Conservation (phyloP, 2,888 invertebrate species). For the Chaitophorus viminalis region DNA sequence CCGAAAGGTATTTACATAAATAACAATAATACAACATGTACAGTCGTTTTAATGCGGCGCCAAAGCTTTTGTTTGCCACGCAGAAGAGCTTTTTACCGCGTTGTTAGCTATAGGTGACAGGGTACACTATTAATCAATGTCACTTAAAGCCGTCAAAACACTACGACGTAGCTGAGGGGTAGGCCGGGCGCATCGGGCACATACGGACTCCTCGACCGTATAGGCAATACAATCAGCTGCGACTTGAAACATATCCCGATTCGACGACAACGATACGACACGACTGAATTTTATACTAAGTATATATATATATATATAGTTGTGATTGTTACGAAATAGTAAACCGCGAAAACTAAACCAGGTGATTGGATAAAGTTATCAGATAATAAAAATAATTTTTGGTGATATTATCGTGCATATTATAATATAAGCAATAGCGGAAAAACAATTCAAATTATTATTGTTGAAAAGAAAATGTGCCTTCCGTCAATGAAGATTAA, state of each 20-base stretch:
- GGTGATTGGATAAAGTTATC: too few species aligned
- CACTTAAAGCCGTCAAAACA: slow-evolving; percentile 5
- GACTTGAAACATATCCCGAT: neutral
- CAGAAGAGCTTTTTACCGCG: neutral
- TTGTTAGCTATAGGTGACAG: neutral
- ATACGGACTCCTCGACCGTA: neutral
- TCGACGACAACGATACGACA: neutral
- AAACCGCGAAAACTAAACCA: too few species aligned
- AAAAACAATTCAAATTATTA: too few species aligned
- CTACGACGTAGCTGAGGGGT: neutral
- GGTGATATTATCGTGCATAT: too few species aligned
- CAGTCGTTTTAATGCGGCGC: neutral
- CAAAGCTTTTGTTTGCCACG: neutral
- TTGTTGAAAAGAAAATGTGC: too few species aligned
- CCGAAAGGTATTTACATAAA: neutral
- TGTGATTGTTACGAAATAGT: too few species aligned
- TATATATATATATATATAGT: too few species aligned
- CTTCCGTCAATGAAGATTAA: too few species aligned
- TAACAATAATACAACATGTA: neutral
- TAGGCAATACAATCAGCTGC: neutral
- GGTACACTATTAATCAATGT: slow-evolving; percentile 4
- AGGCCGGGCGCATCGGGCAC: neutral
- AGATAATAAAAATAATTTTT: too few species aligned
- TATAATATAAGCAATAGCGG: too few species aligned
- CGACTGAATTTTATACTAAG: too few species aligned